Base-by-base conservation (phyloP, 2,797 vertebrate genomes). In the Melanotaenia trifasciata region DNA sequence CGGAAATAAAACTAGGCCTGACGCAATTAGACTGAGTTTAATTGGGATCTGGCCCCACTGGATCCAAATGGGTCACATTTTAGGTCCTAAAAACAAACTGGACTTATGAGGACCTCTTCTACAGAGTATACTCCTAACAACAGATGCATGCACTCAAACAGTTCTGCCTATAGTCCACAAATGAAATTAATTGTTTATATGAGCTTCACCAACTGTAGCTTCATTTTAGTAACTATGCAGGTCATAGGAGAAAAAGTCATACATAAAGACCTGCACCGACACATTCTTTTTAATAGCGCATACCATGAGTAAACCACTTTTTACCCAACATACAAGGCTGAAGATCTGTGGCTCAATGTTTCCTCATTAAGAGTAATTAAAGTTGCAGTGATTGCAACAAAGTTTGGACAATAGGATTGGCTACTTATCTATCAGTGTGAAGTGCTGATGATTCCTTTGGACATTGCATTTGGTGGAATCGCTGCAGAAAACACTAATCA, bases 401-500 rank as follows among this genome's bases (percentile, higher is more conserved):
- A 57, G 64, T 74, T 35, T 79, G 74, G 67, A 71, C 68, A 68
- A 64, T 57, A 70, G 58, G 72, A 84, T 71, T 74, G 74, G 80
- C 81, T 70, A 58, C 64, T 33, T 47, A 72, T 86, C 66, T 66
- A 78, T 81, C 59, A 68, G 63, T 67, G 61, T 76, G 77, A 80
- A 58, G 64, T 83, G 80, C 82, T 82, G 81, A 90, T 88, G 76
- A 83, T 87, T 90, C 72, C 64, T 78, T 74, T 85, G 82, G 84
- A 89, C 74, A 62, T 70, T 24, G 50, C 68, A 71, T n/a, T 81
- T 74, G 75, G 87, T 30, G 57, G 78, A 87, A 83, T 75, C 82
- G 74, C 70, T 83, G 72, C 72, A 79, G 84, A 84, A 90, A 89
- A 84, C 79, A 83, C 64, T 89, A 92, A 91, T 94, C 90, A 90